phyloP scores from a whole-genome alignment of 2,113 vertebrate genomes.

The Coptodon rendalli region DNA sequence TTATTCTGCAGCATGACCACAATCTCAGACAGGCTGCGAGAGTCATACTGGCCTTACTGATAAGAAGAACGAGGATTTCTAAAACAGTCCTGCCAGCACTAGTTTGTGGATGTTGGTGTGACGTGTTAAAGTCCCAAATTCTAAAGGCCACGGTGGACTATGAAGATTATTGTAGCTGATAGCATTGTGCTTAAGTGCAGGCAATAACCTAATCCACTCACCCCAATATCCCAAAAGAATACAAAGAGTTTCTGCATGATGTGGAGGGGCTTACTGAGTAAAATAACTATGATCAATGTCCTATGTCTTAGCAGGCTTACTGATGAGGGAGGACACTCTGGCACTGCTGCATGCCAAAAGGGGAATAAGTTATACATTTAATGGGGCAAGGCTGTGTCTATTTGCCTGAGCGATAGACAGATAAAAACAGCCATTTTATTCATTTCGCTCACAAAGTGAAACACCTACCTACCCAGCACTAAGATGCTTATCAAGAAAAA shows the following conservation, averaged over 20 bases:
- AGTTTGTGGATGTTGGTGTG: neutral
- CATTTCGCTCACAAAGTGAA: neutral
- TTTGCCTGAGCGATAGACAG: conserved; percentile 28
- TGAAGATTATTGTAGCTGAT: conserved; percentile 58
- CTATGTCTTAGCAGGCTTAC: conserved; percentile 50
- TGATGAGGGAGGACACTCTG: conserved; percentile 10
- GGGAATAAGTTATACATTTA: conserved; percentile 48
- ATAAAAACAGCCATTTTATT: neutral
- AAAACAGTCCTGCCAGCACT: neutral
- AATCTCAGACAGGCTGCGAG: neutral
- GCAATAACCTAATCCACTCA: conserved; percentile 60
- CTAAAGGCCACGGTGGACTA: conserved; percentile 23
- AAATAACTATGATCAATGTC: conserved; percentile 63
- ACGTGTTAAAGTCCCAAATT: neutral
- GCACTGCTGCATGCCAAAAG: conserved; percentile 4
- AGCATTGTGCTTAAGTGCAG: conserved; percentile 19
- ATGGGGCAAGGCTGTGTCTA: conserved; percentile 28
- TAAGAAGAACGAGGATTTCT: neutral
- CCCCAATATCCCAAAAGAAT: conserved; percentile 41
- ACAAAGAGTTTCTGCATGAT: conserved; percentile 27
- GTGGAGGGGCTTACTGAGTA: conserved; percentile 52
- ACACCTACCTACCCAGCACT: neutral
- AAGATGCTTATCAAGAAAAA: neutral
- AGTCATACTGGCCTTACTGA: neutral
- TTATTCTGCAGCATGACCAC: neutral